Conservation (phyloP, 2,888 invertebrate species). For the Drosophila neotestacea region DNA sequence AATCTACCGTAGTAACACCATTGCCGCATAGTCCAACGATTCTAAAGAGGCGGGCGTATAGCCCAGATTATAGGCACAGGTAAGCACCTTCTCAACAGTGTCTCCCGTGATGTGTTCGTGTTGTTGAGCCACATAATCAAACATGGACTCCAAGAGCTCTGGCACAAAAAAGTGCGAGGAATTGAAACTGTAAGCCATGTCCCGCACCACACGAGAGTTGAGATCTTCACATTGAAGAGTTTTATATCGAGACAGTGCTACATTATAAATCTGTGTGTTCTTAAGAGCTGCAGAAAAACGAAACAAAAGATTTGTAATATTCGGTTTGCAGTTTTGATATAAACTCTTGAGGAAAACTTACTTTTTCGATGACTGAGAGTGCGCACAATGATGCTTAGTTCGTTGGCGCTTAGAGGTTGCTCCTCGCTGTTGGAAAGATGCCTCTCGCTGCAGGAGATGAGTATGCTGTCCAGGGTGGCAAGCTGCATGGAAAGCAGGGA, state of each 20-base stretch:
- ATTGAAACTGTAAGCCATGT: constrained; percentile 85
- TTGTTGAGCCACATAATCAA: constrained; percentile 85
- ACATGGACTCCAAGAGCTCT: constrained; percentile 85
- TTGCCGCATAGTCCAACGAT: constrained; percentile 84
- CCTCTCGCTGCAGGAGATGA: constrained; percentile 82
- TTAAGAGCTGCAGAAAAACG: constrained; percentile 71
- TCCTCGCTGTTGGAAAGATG: constrained; percentile 71
- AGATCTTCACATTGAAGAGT: constrained; percentile 77
- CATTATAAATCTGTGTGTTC: constrained; percentile 82
- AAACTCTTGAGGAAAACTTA: constrained; percentile 42
- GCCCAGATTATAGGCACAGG: constrained; percentile 86
- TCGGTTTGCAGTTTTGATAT: too few relatives aligned
- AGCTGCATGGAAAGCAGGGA: constrained; percentile 73
- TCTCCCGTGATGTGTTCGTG: constrained; percentile 86
- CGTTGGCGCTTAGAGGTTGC: constrained; percentile 63
- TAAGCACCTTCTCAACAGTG: constrained; percentile 86
- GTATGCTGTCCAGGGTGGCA: constrained; percentile 75
- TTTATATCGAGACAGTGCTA: constrained; percentile 84
- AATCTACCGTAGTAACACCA: constrained; percentile 85
- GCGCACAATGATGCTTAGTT: constrained; percentile 82
- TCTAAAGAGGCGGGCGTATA: constrained; percentile 85
- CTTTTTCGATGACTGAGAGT: constrained; percentile 82
- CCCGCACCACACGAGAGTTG: constrained; percentile 86
- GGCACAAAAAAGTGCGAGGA: constrained; percentile 85
- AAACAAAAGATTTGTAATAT: neutral